Evolutionary conservation across 2,888 invertebrate genomes (phyloP), one percentile per base, ranked within the genome.

Genomic region (Drosophila imparisetae): DNA sequence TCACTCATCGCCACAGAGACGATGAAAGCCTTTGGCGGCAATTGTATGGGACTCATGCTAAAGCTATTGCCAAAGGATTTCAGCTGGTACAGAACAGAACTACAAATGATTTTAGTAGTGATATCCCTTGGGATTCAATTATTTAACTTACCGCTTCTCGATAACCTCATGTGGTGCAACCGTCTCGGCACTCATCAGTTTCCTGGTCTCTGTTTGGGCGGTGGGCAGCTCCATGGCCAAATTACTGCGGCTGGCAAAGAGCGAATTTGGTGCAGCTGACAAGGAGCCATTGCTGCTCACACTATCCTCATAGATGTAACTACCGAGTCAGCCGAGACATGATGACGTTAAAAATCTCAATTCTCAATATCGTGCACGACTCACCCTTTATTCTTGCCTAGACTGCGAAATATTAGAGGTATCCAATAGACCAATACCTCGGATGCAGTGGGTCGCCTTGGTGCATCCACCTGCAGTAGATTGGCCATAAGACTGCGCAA

Each of bases 391-490:
- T 92, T 91, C 71, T 93, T 92, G 42, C 92, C 92, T 2, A 93
- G 82, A 76, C 91, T 92, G 18, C 92, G 89, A 80, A 93, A 92
- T 71, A 94, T 93, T 49, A 93, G 88, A 1, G 94, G 94, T 68
- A 95, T 93, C 89, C 93, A 93, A 50, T 93, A 92, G 61, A 95
- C 94, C 61, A 94, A 91, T 5, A 95, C 94, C 83, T 95, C 94
- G 38, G 93, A 93, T 1, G 96, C 95, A 2, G 95, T 94, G 0
- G 96, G 96, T 63, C 96, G 92, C 30, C 93, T 92, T 30, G 93
- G 92, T 0, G 95, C 95, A 79, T 96, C 94, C 66, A 92, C 92
- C 88, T 95, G 95, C 24, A 96, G 93, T 83, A 96, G 93, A 78
- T 94, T 94, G 75, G 94, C 93, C 30, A 96, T 93, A 5, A 96